Base-by-base conservation (phyloP, 2,797 vertebrate species). In the Champsocephalus esox region DNA sequence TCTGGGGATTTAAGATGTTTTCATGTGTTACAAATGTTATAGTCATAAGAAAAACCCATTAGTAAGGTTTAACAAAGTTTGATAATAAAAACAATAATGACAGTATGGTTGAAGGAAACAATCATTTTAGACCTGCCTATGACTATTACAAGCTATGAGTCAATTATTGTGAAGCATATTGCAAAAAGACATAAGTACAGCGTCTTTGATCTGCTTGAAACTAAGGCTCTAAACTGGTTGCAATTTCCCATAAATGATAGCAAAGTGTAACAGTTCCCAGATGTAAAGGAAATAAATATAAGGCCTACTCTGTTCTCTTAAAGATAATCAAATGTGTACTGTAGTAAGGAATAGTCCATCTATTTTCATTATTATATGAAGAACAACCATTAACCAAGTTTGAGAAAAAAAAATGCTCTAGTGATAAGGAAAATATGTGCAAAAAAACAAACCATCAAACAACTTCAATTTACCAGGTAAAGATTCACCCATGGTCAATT, bases 1-100 rank as follows among this genome's bases (percentile, higher is more conserved):
- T 79, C 57, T n/a, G 12, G 80, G 66, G 56, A 71, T 77, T 83
- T 76, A 38, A 73, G 28, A 66, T 66, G 43, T 81, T 87, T 86
- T 72, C 59, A 24, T 68, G 70, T 74, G 55, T 73, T 75, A 61
- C 73, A 69, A 51, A 67, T 73, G 64, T 49, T 70, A 5, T 32
- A 60, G 19, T 32, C 59, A 61, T 74, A 75, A 77, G 66, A 84
- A 45, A 44, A 66, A 68, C n/a, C 28, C 21, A 55, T 75, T 79
- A 73, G 9, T 19, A 59, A 52, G 32, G 66, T 46, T 59, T 51
- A 24, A 46, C 21, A 28, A 1, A 17, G 6, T 73, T 62, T 57
- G 48, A 51, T 54, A 46, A 52, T 28, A 69, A 68, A 41, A 64
- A 24, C 10, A 74, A 51, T 19, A 45, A 63, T 44, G 11, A 64